Percentiles rank a stretch among this genome's conserved stretches.
phyloP scores from a whole-genome alignment of 2,113 vertebrate species.

The Trogon melanurus region DNA sequence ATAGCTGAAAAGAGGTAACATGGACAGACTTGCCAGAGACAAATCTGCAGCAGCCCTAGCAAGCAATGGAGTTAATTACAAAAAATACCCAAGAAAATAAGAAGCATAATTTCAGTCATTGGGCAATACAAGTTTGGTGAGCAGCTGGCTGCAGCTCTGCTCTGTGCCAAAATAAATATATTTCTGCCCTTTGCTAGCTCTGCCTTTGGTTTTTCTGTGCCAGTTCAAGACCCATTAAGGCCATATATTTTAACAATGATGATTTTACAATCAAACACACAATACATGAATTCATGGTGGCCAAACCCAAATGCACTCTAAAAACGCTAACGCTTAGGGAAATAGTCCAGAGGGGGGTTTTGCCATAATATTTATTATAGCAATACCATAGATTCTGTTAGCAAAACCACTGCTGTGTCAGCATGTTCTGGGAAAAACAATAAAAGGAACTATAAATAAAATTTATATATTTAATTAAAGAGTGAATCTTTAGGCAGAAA shows the following conservation, averaged over 20 bases:
- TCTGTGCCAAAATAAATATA: neutral
- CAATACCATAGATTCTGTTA: constrained; percentile 52
- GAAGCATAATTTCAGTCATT: neutral
- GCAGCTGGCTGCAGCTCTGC: neutral
- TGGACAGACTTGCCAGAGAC: neutral
- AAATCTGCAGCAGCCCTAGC: neutral
- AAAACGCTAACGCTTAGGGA: constrained; percentile 39
- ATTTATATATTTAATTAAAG: constrained; percentile 66
- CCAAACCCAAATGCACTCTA: constrained; percentile 30
- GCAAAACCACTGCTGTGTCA: constrained; percentile 22
- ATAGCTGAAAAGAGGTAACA: neutral
- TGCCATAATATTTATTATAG: constrained; percentile 61
- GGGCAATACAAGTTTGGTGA: neutral
- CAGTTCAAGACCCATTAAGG: constrained; percentile 27
- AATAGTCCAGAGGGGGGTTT: constrained; percentile 13
- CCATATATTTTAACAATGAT: constrained; percentile 47
- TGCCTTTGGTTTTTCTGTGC: neutral
- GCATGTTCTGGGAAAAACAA: constrained; percentile 56
- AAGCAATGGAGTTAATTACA: neutral
- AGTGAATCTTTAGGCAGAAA: constrained; percentile 33
- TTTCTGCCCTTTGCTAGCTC: neutral
- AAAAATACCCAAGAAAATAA: neutral
- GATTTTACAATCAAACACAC: constrained; percentile 41
- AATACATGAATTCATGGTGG: constrained; percentile 50
- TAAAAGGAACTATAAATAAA: constrained; percentile 60